Evolutionary conservation across 2,113 vertebrate genomes (phyloP), one percentile per base, ranked within the genome.

Genomic region (Osmerus eperlanus): DNA sequence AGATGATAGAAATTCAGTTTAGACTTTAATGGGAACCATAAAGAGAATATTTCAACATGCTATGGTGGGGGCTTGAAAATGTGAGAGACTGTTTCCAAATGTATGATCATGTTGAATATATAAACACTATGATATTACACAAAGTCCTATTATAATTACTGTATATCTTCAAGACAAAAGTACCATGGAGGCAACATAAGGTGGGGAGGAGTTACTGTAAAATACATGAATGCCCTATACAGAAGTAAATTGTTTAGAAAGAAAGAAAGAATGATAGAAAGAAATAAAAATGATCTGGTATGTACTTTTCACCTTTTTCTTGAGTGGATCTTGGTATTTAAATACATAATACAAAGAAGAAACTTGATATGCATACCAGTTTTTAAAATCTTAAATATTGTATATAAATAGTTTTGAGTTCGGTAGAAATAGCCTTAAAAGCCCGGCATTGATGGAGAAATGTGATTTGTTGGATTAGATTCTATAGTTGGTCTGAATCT

Each of bases 31-130:
- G 67, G 62, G 74, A 74, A 66, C 68, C 70, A 72, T 69, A 87
- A 83, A 83, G 77, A 74, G 76, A 88, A 84, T 81, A 74, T 71
- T 75, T 70, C 25, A 76, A 61, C 2, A 8, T 15, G 19, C 2
- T 12, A 25, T 60, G 82, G 25, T 72, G 76, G 79, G 71, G 54
- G 54, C 74, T 79, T 61, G n/a, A 65, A 80, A 80, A 78, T 58
- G 60, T 28, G 19, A 15, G 68, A 23, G 28, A 62, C 19, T 70
- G n/a, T 6, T 81, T 62, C 52, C 72, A 81, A 84, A 85, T 81
- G 77, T 36, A 78, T 78, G 79, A 81, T 19, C 28, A 58, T 62
- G 69, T 56, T 71, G 25, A 83, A 82, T 81, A 66, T 65, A 53
- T 82, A 59, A 47, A 12, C 56, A 47, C 2, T 28, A 36, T 62